phyloP scores from a whole-genome alignment of 2,113 vertebrate species.

The Spea multiplicata region DNA sequence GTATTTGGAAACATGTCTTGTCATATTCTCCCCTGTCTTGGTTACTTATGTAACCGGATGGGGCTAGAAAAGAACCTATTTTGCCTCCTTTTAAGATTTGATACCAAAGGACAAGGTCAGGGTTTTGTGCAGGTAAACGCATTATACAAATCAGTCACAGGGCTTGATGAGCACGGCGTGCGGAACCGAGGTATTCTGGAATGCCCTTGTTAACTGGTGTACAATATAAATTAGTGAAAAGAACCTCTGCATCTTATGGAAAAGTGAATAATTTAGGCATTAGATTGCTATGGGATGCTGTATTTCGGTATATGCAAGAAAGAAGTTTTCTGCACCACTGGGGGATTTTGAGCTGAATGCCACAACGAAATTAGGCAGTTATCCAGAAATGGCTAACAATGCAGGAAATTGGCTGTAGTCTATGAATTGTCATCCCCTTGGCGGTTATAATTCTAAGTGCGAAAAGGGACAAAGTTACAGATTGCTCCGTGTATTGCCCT shows the following conservation, averaged over 20 bases:
- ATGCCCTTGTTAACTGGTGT: conserved; percentile 33
- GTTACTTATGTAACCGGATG: too few species aligned
- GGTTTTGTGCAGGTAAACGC: not conserved
- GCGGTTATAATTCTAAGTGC: conserved; percentile 39
- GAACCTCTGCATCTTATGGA: conserved; percentile 37
- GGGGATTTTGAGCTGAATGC: conserved; percentile 29
- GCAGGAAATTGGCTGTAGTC: conserved; percentile 42
- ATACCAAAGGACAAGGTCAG: not conserved
- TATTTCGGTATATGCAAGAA: conserved; percentile 11
- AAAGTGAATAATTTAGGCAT: conserved; percentile 30
- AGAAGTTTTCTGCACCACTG: conserved; percentile 2
- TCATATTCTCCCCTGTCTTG: too few species aligned
- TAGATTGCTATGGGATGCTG: conserved; percentile 20
- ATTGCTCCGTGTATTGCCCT: conserved; percentile 31
- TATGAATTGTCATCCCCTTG: conserved; percentile 41
- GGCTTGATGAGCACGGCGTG: not conserved
- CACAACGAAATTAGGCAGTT: conserved; percentile 42
- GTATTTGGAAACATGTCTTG: too few species aligned
- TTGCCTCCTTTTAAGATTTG: not conserved
- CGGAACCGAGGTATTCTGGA: not conserved
- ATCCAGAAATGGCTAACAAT: conserved; percentile 41
- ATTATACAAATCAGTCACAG: not conserved
- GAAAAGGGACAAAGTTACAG: conserved; percentile 35
- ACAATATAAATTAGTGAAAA: conserved; percentile 23
- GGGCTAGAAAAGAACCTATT: too few species aligned